Evolutionary conservation across 1,140 invertebrate species (phyloP).

Genomic region (Spodoptera litura): DNA sequence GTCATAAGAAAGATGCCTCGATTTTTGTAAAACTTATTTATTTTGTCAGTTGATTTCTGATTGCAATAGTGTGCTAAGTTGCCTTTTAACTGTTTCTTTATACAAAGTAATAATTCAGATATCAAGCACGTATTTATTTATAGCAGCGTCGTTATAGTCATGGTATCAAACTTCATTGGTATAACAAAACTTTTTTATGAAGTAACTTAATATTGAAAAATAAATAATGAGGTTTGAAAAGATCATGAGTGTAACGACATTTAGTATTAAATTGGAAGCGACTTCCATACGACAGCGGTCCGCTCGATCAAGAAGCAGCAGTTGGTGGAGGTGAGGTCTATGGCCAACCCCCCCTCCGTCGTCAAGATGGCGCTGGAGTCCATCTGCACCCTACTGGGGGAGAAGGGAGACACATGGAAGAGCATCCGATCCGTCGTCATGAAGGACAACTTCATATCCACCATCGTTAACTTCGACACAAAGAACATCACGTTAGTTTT

Average conservation of each 20-base stretch:
- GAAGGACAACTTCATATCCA: slow-evolving; percentile 99
- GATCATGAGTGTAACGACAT: slow-evolving; percentile 10
- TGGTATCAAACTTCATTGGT: not conserved
- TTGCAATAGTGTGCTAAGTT: not conserved
- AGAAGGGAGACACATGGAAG: slow-evolving; percentile 97
- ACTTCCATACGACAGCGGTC: slow-evolving; percentile 90
- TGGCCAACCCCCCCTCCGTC: slow-evolving; percentile 96
- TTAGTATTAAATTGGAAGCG: slow-evolving; percentile 63
- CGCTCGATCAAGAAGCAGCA: slow-evolving; percentile 98
- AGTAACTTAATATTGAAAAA: no score
- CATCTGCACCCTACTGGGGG: slow-evolving; percentile 96
- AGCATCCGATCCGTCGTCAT: slow-evolving; percentile 96
- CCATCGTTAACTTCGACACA: slow-evolving; percentile 99
- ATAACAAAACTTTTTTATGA: no score
- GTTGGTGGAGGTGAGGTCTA: slow-evolving; percentile 96
- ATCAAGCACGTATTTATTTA: slow-evolving; percentile 21
- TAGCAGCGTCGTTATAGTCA: slow-evolving; percentile 33
- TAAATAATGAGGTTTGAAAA: slow-evolving; percentile 14
- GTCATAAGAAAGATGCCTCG: slow-evolving; percentile 41
- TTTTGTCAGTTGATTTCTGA: slow-evolving; percentile 21
- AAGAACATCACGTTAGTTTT: slow-evolving; percentile 94
- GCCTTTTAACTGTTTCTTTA: no score
- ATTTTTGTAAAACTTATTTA: slow-evolving; percentile 1
- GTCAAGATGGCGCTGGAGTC: slow-evolving; percentile 98
- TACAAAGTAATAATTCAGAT: not conserved